These are phyloP conservation scores for Drosophila equinoxialis DNA, from an alignment of 1,140 invertebrate genomes.

Conservation along the genomic window DNA sequence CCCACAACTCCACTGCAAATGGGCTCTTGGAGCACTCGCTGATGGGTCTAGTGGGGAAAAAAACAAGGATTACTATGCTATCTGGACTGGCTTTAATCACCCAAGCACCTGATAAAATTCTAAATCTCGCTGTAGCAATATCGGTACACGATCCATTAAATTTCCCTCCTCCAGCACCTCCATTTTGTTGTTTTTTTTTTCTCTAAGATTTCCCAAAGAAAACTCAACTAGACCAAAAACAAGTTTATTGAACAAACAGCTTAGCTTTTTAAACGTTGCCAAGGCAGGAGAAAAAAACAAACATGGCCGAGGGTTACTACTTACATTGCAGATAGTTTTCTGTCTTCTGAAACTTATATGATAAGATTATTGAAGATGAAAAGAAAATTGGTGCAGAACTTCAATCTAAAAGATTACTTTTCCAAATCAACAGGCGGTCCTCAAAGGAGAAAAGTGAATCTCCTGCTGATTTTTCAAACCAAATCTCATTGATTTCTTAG, in stretches of 20 bases:
- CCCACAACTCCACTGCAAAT: constrained; percentile 89
- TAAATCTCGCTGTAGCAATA: constrained; percentile 89
- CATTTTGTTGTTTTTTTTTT: constrained; percentile 83
- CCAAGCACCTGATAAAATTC: constrained; percentile 89
- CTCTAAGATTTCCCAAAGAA: not conserved
- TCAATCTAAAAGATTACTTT: no score
- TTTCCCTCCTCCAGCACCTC: constrained; percentile 93
- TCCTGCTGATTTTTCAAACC: no score
- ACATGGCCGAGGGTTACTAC: not conserved
- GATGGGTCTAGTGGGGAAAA: constrained; percentile 85
- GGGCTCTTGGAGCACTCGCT: constrained; percentile 89
- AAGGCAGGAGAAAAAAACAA: constrained; percentile 17
- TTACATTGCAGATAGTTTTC: not conserved
- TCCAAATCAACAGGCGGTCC: no score
- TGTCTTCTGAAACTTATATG: no score
- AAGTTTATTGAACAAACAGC: constrained; percentile 50
- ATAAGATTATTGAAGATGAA: no score
- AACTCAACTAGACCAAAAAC: no score
- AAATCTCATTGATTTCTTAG: no score
- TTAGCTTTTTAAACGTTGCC: constrained; percentile 33
- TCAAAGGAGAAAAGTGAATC: no score
- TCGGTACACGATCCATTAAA: constrained; percentile 91
- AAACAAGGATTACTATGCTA: no score
- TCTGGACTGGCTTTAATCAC: no score
- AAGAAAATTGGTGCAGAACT: no score